Evolutionary conservation across 2,888 invertebrate species (phyloP).

Genomic region (Drosophila tripunctata): DNA sequence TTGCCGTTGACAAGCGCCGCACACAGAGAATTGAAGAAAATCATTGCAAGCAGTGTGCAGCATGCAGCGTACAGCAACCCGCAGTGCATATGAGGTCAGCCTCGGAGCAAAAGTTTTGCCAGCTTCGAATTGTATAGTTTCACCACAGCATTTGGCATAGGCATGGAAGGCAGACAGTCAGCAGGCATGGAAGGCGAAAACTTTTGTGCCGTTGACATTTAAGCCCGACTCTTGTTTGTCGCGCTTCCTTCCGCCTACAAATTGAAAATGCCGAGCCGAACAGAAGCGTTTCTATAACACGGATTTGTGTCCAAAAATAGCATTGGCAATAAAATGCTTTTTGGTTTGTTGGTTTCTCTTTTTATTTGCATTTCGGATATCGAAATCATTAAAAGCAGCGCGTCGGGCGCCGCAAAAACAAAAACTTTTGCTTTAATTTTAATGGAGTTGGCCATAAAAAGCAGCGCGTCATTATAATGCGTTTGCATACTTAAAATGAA

Average conservation of each 20-base stretch:
- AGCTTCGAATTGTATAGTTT: conserved; percentile 26
- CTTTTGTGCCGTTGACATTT: conserved; percentile 52
- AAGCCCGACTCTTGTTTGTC: conserved; percentile 40
- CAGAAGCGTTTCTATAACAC: conserved; percentile 23
- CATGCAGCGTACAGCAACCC: too few relatives aligned
- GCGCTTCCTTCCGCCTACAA: conserved; percentile 66
- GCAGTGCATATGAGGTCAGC: conserved; percentile 53
- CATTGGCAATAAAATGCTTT: conserved; percentile 38
- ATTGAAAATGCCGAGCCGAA: conserved; percentile 57
- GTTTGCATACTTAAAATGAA: conserved; percentile 75
- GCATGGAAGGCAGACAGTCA: not conserved
- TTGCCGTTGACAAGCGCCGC: conserved; percentile 45
- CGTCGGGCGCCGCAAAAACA: conserved; percentile 31
- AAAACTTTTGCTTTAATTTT: conserved; percentile 79
- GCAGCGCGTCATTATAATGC: conserved; percentile 73
- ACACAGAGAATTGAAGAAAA: conserved; percentile 19
- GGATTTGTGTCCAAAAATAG: conserved; percentile 34
- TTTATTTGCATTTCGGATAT: conserved; percentile 53
- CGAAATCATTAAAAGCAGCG: conserved; percentile 63
- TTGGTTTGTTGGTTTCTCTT: conserved; percentile 12
- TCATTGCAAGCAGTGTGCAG: conserved; percentile 21
- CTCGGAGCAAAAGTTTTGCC: conserved; percentile 30
- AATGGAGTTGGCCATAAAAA: conserved; percentile 74
- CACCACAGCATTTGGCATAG: not conserved
- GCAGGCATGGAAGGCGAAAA: not conserved